A percentile compares a stretch with the other conserved stretches of the same genome.
These are phyloP conservation scores for Ceuthmochares aereus DNA, from an alignment of 2,113 vertebrate genomes.

Conservation along the genomic window DNA sequence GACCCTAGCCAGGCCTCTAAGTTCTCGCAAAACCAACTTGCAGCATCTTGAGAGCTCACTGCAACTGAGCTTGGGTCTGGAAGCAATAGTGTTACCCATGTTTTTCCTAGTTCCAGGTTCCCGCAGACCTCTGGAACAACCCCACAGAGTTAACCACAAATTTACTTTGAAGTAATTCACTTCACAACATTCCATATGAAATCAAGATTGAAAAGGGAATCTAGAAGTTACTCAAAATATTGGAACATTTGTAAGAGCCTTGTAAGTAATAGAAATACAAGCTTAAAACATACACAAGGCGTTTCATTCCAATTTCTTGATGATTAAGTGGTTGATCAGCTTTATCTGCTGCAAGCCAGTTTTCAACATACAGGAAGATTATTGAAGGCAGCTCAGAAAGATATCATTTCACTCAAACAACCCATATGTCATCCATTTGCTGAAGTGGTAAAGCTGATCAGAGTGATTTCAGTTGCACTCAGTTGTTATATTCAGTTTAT, in stretches of 20 bases:
- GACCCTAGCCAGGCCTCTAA: neutral
- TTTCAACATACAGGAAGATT: neutral
- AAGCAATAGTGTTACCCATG: neutral
- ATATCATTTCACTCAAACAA: neutral
- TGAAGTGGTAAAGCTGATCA: neutral
- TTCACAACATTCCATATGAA: neutral
- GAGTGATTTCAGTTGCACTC: neutral
- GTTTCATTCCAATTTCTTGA: conserved; percentile 47
- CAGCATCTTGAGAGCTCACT: neutral
- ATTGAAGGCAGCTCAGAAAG: conserved; percentile 38
- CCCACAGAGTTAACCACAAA: conserved; percentile 18
- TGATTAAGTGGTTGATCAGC: conserved; percentile 26
- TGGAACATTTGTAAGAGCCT: neutral
- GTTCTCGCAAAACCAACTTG: neutral
- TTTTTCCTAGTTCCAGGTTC: conserved; percentile 26
- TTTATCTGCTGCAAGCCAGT: conserved; percentile 43
- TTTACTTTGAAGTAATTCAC: neutral
- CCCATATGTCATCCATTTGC: conserved; percentile 43
- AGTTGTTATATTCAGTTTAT: neutral
- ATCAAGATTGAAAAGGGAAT: conserved; percentile 7
- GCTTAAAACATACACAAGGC: conserved; percentile 9
- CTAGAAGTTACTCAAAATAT: neutral
- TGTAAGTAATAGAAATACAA: conserved; percentile 22
- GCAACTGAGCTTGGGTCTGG: neutral
- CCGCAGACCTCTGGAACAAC: conserved; percentile 45